Conservation (phyloP, 2,888 invertebrate genomes). For the Girardia tigrina region DNA sequence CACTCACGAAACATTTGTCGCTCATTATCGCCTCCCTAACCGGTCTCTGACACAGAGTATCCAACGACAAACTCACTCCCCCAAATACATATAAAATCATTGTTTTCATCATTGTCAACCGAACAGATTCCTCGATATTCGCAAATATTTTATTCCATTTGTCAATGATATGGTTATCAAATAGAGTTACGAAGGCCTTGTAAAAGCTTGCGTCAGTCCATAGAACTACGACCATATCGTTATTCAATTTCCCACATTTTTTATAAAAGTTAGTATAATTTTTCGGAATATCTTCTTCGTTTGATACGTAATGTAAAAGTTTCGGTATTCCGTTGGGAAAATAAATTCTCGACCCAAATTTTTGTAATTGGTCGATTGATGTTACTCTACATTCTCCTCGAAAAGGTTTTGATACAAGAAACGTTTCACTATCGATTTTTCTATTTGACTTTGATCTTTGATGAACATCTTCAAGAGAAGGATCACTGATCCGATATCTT, state of each 20-base stretch:
- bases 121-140: neutral
- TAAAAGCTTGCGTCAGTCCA: slow-evolving; percentile 4
- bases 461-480: too few relatives aligned
- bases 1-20: neutral
- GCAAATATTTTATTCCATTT: neutral
- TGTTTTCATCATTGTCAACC: neutral
- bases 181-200: neutral
- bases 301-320: neutral
- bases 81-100: neutral
- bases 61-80: neutral
- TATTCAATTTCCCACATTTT: neutral
- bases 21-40: neutral
- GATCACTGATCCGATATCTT: too few relatives aligned
- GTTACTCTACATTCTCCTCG: neutral
- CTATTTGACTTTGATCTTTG: too few relatives aligned
- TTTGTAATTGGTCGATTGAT: neutral
- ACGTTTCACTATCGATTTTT: too few relatives aligned
- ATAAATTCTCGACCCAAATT: neutral
- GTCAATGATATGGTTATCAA: neutral
- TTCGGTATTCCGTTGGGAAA: neutral
- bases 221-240: neutral
- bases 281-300: neutral
- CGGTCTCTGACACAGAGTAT: neutral
- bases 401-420: too few relatives aligned
- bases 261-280: neutral